Percentiles rank a stretch among this genome's conserved stretches.
These are phyloP conservation scores for Ursus arctos DNA, from an alignment of 2,113 vertebrate species.

Conservation along the genomic window DNA sequence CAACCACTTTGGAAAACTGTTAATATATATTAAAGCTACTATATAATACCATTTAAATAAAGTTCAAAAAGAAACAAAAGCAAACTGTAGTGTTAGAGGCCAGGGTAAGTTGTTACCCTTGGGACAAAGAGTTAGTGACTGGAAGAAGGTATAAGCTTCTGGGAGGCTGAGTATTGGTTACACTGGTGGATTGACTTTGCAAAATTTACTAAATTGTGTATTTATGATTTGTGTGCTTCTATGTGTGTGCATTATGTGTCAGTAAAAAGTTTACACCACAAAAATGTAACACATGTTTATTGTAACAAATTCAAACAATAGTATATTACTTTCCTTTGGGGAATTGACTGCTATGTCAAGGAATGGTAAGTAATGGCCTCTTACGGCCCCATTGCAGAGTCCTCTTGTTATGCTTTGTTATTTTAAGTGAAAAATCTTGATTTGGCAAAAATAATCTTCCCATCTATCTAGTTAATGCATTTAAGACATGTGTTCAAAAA, in stretches of 20 bases:
- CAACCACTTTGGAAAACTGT: neutral
- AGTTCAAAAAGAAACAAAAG: neutral
- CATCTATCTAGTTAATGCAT: neutral
- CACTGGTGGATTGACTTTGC: neutral
- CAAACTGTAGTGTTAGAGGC: neutral
- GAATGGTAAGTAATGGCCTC: neutral
- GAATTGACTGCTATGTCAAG: neutral
- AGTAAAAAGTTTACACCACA: neutral
- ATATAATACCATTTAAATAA: neutral
- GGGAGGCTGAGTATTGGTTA: neutral
- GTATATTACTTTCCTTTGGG: neutral
- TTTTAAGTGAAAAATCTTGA: slow-evolving; percentile 51
- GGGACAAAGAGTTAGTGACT: neutral
- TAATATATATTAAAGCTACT: neutral
- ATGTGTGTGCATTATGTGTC: neutral
- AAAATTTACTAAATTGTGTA: neutral
- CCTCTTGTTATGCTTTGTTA: neutral
- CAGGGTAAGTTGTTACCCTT: neutral
- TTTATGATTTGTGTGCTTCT: neutral
- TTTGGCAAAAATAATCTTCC: slow-evolving; percentile 40
- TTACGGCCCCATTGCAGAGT: neutral
- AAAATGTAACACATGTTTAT: neutral
- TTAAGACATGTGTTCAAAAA: slow-evolving; percentile 40
- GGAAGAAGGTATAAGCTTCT: neutral
- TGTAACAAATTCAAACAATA: slow-evolving; percentile 1